Evolutionary conservation across 2,888 invertebrate genomes (phyloP).

Genomic region (Seira sanloemensis): DNA sequence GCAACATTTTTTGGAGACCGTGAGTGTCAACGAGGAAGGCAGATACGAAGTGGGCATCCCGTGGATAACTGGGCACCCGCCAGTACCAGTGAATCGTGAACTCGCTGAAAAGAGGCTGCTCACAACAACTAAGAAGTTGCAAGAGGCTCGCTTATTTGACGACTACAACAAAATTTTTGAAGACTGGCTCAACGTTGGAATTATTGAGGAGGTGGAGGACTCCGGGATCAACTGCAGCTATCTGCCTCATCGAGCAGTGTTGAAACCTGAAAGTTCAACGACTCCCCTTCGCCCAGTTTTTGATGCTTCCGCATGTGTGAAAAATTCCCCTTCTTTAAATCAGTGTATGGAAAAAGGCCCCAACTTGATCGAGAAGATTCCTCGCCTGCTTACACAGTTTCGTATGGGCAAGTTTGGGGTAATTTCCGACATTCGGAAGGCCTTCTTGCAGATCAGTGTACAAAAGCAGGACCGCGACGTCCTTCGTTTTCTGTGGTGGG

Average conservation of each 20-base stretch:
- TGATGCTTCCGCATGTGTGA: conserved; percentile 20
- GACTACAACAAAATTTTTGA: background rate
- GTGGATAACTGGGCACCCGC: background rate
- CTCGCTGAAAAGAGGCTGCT: background rate
- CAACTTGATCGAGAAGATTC: conserved; percentile 67
- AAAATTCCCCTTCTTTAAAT: conserved; percentile 61
- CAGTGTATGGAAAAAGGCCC: conserved; percentile 71
- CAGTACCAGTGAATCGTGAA: background rate
- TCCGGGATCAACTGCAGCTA: background rate
- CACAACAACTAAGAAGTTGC: background rate
- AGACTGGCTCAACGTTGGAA: background rate
- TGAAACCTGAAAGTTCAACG: background rate
- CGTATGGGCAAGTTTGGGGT: conserved; percentile 64
- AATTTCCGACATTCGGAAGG: conserved; percentile 74
- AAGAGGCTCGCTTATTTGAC: background rate
- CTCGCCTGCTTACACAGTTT: conserved; percentile 52
- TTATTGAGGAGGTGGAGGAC: conserved; percentile 7
- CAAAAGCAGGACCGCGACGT: background rate
- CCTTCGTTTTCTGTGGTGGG: conserved; percentile 32
- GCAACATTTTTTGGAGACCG: conserved; percentile 67
- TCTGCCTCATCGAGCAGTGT: conserved; percentile 11
- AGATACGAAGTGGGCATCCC: conserved; percentile 2
- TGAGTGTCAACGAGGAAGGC: no score
- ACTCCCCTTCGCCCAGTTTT: conserved; percentile 22
- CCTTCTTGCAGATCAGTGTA: conserved; percentile 74